These are phyloP conservation scores for Lottia scabra DNA, from an alignment of 2,888 invertebrate species.

Conservation along the genomic window DNA sequence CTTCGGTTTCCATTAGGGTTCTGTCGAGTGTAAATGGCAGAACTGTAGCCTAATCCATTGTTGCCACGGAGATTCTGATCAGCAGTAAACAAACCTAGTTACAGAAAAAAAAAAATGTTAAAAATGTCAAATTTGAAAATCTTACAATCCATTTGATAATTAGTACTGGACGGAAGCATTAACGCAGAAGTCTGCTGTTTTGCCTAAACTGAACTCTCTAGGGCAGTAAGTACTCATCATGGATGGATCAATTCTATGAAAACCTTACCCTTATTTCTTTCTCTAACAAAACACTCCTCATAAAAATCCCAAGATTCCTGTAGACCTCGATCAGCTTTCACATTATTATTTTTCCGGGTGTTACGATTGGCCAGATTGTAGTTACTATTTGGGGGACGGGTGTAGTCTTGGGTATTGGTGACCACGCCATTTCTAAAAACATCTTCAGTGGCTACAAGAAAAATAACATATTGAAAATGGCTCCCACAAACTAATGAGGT, in stretches of 20 bases:
- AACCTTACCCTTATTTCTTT: conserved; percentile 61
- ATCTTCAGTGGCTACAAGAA: conserved; percentile 25
- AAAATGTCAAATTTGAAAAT: not conserved
- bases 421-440: conserved; percentile 59
- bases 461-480: not conserved
- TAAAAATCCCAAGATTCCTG: conserved; percentile 68
- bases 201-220: too few relatives aligned
- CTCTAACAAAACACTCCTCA: conserved; percentile 62
- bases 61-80: conserved; percentile 63
- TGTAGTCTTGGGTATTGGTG: conserved; percentile 55
- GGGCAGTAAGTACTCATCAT: too few relatives aligned
- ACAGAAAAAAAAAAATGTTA: not conserved
- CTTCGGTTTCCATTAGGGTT: conserved; percentile 63
- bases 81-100: conserved; percentile 64
- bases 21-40: conserved; percentile 66
- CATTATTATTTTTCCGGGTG: conserved; percentile 43
- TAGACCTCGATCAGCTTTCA: conserved; percentile 49
- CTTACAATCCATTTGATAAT: not conserved
- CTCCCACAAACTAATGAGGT: too few relatives aligned
- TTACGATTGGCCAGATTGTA: conserved; percentile 32
- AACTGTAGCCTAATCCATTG: conserved; percentile 58
- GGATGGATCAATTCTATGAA: too few relatives aligned
- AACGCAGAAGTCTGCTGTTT: too few relatives aligned
- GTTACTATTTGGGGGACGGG: conserved; percentile 35
- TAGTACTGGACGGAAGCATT: too few relatives aligned